Evolutionary conservation across 1,140 invertebrate genomes (phyloP).

Genomic region (Neodiprion lecontei): DNA sequence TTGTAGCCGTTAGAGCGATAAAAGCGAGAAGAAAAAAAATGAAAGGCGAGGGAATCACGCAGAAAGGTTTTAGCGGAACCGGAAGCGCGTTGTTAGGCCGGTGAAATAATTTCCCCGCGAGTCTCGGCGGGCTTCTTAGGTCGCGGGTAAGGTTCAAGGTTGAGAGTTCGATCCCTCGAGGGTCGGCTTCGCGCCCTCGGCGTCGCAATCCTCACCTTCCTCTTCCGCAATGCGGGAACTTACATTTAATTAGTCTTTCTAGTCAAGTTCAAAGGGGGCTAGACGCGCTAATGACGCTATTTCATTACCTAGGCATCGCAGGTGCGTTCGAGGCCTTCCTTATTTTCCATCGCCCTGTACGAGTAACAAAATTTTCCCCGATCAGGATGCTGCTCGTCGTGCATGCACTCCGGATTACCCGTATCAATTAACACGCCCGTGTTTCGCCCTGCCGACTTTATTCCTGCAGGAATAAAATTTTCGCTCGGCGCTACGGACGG

Average conservation of each 20-base stretch:
- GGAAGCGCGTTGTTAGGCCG: neutral
- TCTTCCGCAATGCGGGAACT: neutral
- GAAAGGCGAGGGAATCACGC: too few species aligned
- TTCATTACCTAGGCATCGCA: neutral
- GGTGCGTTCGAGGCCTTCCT: neutral
- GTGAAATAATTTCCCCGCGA: neutral
- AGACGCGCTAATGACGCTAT: neutral
- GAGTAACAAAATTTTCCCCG: neutral
- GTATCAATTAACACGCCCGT: too few species aligned
- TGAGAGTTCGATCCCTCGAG: neutral
- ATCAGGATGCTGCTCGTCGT: too few species aligned
- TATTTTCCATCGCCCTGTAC: neutral
- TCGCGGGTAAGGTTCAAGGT: neutral
- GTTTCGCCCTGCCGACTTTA: too few species aligned
- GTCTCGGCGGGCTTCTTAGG: neutral
- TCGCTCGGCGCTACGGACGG: neutral
- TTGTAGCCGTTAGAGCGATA: neutral
- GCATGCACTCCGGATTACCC: too few species aligned
- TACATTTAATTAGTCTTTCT: conserved; percentile 4
- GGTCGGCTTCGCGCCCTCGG: neutral
- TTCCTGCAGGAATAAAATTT: too few species aligned
- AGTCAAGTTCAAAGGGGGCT: neutral
- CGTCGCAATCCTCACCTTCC: neutral
- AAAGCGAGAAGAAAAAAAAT: too few species aligned
- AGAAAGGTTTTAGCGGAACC: neutral